Evolutionary conservation across 2,113 vertebrate genomes (phyloP).

Genomic region (Callaeas wilsoni): DNA sequence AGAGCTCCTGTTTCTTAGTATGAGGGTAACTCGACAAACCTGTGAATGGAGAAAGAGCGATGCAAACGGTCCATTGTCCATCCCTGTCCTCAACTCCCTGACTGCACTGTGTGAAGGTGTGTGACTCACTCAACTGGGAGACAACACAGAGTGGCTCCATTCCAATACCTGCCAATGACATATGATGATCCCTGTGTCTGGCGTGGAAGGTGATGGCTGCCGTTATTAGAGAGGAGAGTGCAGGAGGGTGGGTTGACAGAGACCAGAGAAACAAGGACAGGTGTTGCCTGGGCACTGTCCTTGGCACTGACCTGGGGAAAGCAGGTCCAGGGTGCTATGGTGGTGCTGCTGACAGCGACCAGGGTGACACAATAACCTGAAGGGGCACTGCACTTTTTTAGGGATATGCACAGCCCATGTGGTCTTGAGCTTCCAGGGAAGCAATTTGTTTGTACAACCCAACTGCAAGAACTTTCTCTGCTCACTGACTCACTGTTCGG

Average conservation of each 20-base stretch:
- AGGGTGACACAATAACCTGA: background rate
- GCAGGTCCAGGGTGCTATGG: background rate
- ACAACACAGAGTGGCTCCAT: background rate
- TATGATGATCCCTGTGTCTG: background rate
- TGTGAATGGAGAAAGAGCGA: background rate
- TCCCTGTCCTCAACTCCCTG: background rate
- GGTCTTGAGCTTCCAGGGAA: background rate
- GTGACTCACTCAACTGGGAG: background rate
- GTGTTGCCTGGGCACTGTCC: background rate
- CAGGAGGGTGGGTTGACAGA: background rate
- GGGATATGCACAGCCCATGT: background rate
- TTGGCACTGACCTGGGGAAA: background rate
- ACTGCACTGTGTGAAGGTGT: background rate
- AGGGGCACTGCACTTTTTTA: background rate
- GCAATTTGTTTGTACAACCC: background rate
- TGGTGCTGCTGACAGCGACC: background rate
- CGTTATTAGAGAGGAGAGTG: background rate
- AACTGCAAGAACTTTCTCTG: background rate
- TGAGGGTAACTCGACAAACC: fast-evolving
- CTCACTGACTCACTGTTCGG: background rate
- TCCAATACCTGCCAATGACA: background rate
- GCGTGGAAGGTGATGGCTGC: fast-evolving
- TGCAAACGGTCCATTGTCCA: background rate
- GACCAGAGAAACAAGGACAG: background rate
- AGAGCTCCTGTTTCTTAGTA: background rate